These are phyloP conservation scores for Pangasius djambal DNA, from an alignment of 2,797 vertebrate species.

Conservation along the genomic window DNA sequence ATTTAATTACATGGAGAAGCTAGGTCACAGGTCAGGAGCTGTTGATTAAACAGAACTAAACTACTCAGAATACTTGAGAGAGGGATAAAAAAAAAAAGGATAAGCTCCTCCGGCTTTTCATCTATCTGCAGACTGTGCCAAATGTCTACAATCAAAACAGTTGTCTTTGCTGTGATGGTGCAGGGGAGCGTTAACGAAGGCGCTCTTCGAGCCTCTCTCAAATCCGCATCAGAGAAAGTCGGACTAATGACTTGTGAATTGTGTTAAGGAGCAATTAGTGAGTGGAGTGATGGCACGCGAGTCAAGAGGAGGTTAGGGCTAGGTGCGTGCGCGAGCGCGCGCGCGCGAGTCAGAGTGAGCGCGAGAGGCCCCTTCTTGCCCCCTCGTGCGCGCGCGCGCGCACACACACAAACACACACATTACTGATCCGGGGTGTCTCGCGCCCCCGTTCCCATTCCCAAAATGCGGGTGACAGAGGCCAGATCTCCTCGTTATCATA, in stretches of 20 bases:
- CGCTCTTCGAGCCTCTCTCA: conserved; percentile 36
- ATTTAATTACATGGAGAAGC: conserved; percentile 24
- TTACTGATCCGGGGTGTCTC: not conserved
- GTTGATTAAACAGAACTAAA: conserved; percentile 28
- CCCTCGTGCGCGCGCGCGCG: not conserved
- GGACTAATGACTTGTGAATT: conserved; percentile 73
- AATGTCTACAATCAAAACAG: conserved; percentile 4
- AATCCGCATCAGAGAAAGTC: conserved; percentile 68
- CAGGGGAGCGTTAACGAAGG: not conserved
- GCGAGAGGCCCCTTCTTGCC: not conserved
- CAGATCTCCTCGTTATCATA: conserved; percentile 79
- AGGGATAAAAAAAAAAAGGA: too few relatives aligned
- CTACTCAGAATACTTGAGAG: not conserved
- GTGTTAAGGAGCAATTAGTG: conserved; percentile 75
- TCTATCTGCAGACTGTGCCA: conserved; percentile 1
- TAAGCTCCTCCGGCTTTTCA: not conserved
- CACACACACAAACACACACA: not conserved
- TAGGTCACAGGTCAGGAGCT: conserved; percentile 13
- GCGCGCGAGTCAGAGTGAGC: not conserved
- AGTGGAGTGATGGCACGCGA: conserved; percentile 82
- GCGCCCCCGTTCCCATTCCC: conserved; percentile 39
- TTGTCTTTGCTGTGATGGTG: conserved; percentile 9
- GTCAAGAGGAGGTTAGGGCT: conserved; percentile 69
- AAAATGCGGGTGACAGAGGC: conserved; percentile 72
- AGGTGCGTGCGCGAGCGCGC: conserved; percentile 1